Evolutionary conservation across 1,140 invertebrate species (phyloP).

Genomic region (Ectropis grisescens): DNA sequence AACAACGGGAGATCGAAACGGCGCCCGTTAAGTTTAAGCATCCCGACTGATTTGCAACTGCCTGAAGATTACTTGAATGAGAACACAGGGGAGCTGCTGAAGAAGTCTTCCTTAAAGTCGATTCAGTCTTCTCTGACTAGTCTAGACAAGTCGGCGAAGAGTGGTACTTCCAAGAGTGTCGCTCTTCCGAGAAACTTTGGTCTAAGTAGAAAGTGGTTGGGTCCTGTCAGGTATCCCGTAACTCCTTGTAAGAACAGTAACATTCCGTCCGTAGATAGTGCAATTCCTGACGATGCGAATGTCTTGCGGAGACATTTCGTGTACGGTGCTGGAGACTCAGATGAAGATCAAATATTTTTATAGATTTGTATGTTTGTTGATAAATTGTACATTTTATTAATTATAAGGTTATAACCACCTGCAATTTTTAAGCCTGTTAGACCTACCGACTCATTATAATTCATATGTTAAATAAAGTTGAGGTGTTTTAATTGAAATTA

Average conservation of each 20-base stretch:
- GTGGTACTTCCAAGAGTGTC: conserved; percentile 41
- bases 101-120: conserved; percentile 45
- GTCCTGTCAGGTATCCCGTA: conserved; percentile 73
- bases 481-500: too few relatives aligned
- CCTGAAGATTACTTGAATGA: conserved; percentile 45
- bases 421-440: too few relatives aligned
- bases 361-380: conserved; percentile 26
- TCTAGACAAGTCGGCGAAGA: conserved; percentile 46
- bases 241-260: conserved; percentile 67
- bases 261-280: conserved; percentile 20
- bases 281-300: conserved; percentile 30
- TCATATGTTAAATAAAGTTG: too few relatives aligned
- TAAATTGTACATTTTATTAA: too few relatives aligned
- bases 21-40: conserved; percentile 59
- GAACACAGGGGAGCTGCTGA: conserved; percentile 20
- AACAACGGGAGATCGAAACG: conserved; percentile 30
- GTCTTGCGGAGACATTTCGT: conserved; percentile 51
- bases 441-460: too few relatives aligned
- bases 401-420: too few relatives aligned
- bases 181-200: conserved; percentile 70
- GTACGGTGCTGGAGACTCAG: conserved; percentile 62
- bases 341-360: conserved; percentile 70
- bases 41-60: conserved; percentile 49
- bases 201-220: conserved; percentile 69
- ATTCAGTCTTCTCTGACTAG: conserved; percentile 52